Conservation (phyloP, 2,797 vertebrate genomes). For the Enteromius treurensis region DNA sequence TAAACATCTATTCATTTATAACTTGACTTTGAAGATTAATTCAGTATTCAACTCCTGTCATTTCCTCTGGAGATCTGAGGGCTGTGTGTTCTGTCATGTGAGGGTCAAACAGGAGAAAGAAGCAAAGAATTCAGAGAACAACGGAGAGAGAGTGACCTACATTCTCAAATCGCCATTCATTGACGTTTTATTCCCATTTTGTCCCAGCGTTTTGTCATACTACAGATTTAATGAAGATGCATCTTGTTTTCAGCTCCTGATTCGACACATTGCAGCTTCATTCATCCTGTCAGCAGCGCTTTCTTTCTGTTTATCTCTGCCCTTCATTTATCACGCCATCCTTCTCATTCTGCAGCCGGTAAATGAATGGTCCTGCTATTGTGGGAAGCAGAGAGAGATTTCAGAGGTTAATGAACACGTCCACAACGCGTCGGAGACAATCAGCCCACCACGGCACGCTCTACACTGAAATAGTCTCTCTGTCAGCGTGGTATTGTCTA, state of each 20-base stretch:
- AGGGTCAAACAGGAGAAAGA: slow-evolving; percentile 11
- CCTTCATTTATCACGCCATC: slow-evolving; percentile 24
- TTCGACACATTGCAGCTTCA: slow-evolving; percentile 6
- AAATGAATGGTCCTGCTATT: slow-evolving; percentile 37
- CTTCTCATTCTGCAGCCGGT: neutral
- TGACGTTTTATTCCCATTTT: neutral
- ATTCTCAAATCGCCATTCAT: slow-evolving; percentile 14
- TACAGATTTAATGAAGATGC: slow-evolving; percentile 20
- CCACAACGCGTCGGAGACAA: slow-evolving; percentile 40
- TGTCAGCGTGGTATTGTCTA: slow-evolving; percentile 49
- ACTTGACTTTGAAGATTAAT: neutral
- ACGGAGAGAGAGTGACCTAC: slow-evolving; percentile 25
- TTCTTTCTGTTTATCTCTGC: slow-evolving; percentile 14
- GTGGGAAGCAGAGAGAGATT: slow-evolving; percentile 40
- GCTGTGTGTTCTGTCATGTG: neutral
- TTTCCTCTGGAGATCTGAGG: neutral
- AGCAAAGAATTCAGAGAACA: slow-evolving; percentile 1
- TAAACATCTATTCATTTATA: neutral
- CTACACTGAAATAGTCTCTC: slow-evolving; percentile 26
- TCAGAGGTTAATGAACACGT: slow-evolving; percentile 54
- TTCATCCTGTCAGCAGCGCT: slow-evolving; percentile 17
- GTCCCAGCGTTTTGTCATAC: neutral
- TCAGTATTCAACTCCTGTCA: slow-evolving; percentile 1
- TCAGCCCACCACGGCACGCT: slow-evolving; percentile 29
- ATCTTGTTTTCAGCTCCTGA: slow-evolving; percentile 18